phyloP scores from a whole-genome alignment of 2,797 vertebrate species.

The Bradypus variegatus region DNA sequence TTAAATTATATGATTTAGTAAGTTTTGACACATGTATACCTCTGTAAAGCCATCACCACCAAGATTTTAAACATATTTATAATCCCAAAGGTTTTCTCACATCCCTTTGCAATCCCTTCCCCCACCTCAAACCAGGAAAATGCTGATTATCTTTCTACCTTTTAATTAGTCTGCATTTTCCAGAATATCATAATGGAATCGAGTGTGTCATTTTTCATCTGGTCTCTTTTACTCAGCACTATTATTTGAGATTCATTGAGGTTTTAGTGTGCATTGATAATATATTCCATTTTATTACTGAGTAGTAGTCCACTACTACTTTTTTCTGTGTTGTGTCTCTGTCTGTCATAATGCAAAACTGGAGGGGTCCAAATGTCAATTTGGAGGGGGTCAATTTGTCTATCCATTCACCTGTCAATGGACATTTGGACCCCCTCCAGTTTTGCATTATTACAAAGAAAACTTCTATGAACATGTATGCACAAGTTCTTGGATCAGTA shows the following conservation, averaged over 20 bases:
- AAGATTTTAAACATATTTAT: background rate
- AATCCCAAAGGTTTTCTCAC: background rate
- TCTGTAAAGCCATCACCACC: background rate
- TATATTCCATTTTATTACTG: background rate
- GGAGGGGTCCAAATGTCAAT: too few species aligned
- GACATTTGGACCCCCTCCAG: background rate
- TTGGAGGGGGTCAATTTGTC: too few species aligned
- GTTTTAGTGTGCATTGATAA: background rate
- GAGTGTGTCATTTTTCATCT: too few species aligned
- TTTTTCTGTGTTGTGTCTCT: too few species aligned
- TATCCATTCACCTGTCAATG: background rate
- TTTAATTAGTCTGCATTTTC: background rate
- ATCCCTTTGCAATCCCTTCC: background rate
- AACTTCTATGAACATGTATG: background rate
- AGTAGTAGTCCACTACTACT: background rate
- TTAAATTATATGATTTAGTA: background rate
- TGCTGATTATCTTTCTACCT: background rate
- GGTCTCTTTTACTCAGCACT: background rate
- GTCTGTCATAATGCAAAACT: too few species aligned
- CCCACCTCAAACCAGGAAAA: background rate
- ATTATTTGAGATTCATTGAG: background rate
- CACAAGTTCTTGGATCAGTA: background rate
- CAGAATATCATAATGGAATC: background rate
- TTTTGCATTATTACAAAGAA: background rate
- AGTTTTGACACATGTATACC: background rate